A percentile compares a stretch with the other conserved stretches of the same genome.
phyloP scores from a whole-genome alignment of 2,888 invertebrate species.

The Morpho helenor region DNA sequence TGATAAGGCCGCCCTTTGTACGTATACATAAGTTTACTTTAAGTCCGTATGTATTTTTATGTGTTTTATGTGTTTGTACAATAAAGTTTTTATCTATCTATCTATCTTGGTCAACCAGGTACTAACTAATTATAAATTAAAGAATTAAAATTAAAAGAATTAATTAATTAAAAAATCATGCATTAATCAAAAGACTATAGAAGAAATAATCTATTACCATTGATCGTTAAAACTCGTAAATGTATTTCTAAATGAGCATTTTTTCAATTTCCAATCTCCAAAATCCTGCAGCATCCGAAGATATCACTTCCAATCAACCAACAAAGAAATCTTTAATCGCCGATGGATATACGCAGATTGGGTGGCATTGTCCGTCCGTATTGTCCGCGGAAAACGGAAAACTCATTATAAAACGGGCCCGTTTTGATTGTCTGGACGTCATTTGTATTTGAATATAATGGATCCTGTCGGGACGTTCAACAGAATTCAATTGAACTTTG shows the following conservation, averaged over 20 bases:
- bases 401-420: constrained; percentile 27
- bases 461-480: constrained; percentile 1
- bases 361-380: constrained; percentile 41
- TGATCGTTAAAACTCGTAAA: constrained; percentile 17
- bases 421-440: constrained; percentile 23
- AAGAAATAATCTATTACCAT: too few relatives aligned
- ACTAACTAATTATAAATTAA: too few relatives aligned
- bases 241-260: constrained; percentile 22
- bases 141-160: too few relatives aligned
- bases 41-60: too few relatives aligned
- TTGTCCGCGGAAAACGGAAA: constrained; percentile 24
- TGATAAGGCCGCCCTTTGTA: too few relatives aligned
- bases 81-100: too few relatives aligned
- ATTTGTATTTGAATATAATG: constrained; percentile 20
- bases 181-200: too few relatives aligned
- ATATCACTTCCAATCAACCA: constrained; percentile 15
- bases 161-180: too few relatives aligned
- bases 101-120: too few relatives aligned
- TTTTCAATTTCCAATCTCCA: constrained; percentile 20
- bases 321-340: constrained; percentile 56
- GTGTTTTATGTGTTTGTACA: too few relatives aligned
- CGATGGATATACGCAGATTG: constrained; percentile 45
- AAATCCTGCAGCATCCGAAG: constrained; percentile 24
- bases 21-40: too few relatives aligned
- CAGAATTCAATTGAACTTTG: neutral